These are phyloP conservation scores for Apoda limacodes DNA, from an alignment of 2,888 invertebrate genomes.

Conservation along the genomic window DNA sequence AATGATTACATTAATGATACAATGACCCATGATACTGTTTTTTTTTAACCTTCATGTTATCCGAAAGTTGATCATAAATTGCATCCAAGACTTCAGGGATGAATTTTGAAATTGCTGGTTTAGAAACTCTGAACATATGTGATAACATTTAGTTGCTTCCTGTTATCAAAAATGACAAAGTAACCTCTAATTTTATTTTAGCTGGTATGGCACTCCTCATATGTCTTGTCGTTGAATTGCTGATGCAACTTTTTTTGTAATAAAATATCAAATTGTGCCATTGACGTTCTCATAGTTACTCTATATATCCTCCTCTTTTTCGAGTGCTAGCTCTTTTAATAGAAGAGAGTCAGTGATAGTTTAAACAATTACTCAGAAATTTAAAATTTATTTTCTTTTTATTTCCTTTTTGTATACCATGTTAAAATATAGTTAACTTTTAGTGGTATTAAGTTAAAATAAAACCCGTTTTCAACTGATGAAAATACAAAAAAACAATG, in stretches of 20 bases:
- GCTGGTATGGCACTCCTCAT: conserved; percentile 9
- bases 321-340: conserved; percentile 10
- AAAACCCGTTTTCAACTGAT: no score
- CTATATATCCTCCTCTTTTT: conserved; percentile 8
- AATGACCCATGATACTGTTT: conserved; percentile 11
- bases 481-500: no score
- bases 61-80: conserved; percentile 10
- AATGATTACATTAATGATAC: conserved; percentile 13
- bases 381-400: no score
- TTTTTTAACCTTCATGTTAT: conserved; percentile 13
- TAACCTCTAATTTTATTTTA: conserved; percentile 10
- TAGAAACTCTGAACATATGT: conserved; percentile 23
- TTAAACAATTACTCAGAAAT: no score
- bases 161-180: conserved; percentile 9
- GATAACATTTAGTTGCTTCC: conserved; percentile 15
- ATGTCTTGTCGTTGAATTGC: conserved; percentile 10
- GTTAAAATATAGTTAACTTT: no score
- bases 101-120: conserved; percentile 16
- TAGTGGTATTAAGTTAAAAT: no score
- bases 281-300: conserved; percentile 15
- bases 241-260: conserved; percentile 12
- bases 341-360: no score
- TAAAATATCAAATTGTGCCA: conserved; percentile 14
- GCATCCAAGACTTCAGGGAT: conserved; percentile 8
- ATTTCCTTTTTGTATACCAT: no score